Conservation (phyloP, 2,888 invertebrate genomes). For the Xestoiulus laeticollis region DNA sequence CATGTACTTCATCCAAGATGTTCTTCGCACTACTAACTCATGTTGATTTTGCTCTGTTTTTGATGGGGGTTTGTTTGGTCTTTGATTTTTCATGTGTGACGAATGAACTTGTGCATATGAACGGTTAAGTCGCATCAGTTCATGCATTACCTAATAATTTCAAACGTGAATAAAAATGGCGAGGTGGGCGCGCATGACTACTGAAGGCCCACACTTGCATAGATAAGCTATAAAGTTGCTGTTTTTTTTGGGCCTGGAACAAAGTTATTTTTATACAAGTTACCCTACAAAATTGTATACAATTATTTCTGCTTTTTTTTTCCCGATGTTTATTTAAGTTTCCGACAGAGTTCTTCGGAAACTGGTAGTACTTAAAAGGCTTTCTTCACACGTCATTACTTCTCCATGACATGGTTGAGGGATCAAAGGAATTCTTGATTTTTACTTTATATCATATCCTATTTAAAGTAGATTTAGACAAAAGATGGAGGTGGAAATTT, state of each 20-base stretch:
- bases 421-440: neutral
- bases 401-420: neutral
- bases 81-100: neutral
- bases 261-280: neutral
- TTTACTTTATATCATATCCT: neutral
- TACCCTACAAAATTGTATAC: neutral
- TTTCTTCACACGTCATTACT: neutral
- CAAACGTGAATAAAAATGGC: neutral
- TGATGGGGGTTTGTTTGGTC: neutral
- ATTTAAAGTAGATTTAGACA: neutral
- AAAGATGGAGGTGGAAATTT: neutral
- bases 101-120: constrained; percentile 5
- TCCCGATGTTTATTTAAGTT: neutral
- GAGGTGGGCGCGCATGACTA: neutral
- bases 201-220: neutral
- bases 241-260: neutral
- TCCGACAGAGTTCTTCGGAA: neutral
- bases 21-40: neutral
- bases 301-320: neutral
- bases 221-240: neutral
- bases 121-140: neutral
- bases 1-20: neutral
- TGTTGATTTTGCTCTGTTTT: neutral
- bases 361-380: neutral
- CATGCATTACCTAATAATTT: constrained; percentile 23